Evolutionary conservation across 2,888 invertebrate species (phyloP), one percentile per base, ranked within the genome.

Genomic region (Clostera curtula): DNA sequence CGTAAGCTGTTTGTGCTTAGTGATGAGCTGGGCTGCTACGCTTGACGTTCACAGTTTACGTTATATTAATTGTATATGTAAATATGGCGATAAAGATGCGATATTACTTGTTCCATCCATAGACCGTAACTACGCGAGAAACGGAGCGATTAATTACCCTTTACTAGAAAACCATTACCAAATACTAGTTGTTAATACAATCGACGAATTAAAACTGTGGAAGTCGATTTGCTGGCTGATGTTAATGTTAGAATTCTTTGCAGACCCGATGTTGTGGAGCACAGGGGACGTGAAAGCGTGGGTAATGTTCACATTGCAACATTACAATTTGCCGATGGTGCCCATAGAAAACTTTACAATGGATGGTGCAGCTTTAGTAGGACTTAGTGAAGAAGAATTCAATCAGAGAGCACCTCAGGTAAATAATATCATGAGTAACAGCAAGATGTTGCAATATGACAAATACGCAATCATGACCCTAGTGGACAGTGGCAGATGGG

Each of bases 221-320:
- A n/a, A n/a, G n/a, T n/a, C n/a, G n/a, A n/a, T n/a, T n/a, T n/a
- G n/a, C n/a, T n/a, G 27, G 12, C 11, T 30, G 23, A 22, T n/a
- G n/a, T 5, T 43, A 18, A 35, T 23, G 5, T n/a, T 21, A 12
- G 13, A 2, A 27, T 24, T 46, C 24, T 33, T 80, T 80, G 4
- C 79, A 97, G 97, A 97, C 88, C 96, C 97, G 40, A 87, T 89
- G 62, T 88, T 90, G 53, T 97, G 97, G 97, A 92, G 90, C 49
- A 83, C 89, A 8, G 87, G 89, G 34, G 93, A 97, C 65, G 96
- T 95, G 24, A 91, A 92, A 43, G 89, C 93, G 11, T 97, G 97
- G 97, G 87, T 96, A 34, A 88, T 91, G 66, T 95, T 93, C 89
- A 95, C 94, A 49, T 86, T 92, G 35, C 88, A 91, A 56, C 93